Evolutionary conservation across 2,888 invertebrate species (phyloP).

Genomic region (Girardia tigrina): DNA sequence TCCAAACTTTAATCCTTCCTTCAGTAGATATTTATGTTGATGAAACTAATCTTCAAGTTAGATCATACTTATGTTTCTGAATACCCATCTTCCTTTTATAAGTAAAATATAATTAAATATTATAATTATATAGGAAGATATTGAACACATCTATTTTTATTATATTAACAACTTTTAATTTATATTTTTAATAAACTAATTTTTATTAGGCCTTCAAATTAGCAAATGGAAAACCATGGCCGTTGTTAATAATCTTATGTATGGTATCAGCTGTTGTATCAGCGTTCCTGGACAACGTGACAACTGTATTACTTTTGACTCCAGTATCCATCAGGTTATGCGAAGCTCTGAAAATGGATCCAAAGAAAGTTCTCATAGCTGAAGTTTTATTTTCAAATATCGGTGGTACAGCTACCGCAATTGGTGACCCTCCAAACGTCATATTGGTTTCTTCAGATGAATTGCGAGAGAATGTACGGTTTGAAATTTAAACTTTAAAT

Average conservation of each 20-base stretch:
- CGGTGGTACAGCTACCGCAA: conserved; percentile 73
- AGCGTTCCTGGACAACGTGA: conserved; percentile 73
- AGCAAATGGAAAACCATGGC: conserved; percentile 69
- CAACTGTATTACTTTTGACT: conserved; percentile 70
- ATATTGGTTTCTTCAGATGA: conserved; percentile 60
- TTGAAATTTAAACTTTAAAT: too few species aligned
- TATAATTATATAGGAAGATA: too few species aligned
- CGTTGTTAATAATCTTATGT: conserved; percentile 66
- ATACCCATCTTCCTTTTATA: too few species aligned
- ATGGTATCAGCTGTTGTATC: conserved; percentile 66
- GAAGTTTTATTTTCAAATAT: conserved; percentile 71
- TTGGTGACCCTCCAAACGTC: conserved; percentile 81
- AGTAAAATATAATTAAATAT: too few species aligned
- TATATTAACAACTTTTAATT: too few species aligned
- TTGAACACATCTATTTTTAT: too few species aligned
- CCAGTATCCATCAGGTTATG: conserved; percentile 76
- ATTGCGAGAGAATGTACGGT: conserved; percentile 4
- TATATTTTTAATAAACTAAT: too few species aligned
- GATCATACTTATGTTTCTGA: too few species aligned
- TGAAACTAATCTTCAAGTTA: too few species aligned
- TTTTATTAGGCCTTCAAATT: conserved; percentile 55
- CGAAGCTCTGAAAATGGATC: conserved; percentile 73
- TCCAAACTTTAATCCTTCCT: too few species aligned
- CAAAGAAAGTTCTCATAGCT: conserved; percentile 69
- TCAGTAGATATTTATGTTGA: too few species aligned